A percentile compares a stretch with the other conserved stretches of the same genome.
Conservation (phyloP, 1,140 invertebrate genomes). For the Diachasmimorpha longicaudata region DNA sequence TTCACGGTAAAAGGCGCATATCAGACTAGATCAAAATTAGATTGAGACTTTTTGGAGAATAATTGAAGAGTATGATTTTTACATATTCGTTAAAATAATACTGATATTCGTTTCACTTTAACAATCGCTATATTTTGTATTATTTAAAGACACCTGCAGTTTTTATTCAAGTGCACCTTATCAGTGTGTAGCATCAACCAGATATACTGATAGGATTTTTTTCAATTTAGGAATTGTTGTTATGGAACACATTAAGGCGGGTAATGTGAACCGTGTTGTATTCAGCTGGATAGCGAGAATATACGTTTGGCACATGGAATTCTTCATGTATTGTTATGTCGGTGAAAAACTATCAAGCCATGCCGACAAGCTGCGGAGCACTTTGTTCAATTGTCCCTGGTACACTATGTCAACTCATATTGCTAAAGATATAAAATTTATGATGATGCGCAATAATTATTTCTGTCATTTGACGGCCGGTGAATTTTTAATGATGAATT, state of each 20-base stretch:
- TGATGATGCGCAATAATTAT: constrained; percentile 2
- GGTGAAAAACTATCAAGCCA: not conserved
- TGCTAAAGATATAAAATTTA: not conserved
- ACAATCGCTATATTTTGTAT: too few relatives aligned
- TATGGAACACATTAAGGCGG: not conserved
- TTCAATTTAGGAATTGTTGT: not conserved
- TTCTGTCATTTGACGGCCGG: not conserved
- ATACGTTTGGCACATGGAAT: not conserved
- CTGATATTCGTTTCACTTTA: too few relatives aligned
- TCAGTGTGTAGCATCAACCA: not conserved
- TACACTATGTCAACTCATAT: constrained; percentile 6
- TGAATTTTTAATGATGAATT: not conserved
- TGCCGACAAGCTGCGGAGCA: not conserved
- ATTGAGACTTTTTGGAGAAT: too few relatives aligned
- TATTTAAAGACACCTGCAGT: too few relatives aligned
- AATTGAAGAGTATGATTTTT: too few relatives aligned
- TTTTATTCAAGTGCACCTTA: too few relatives aligned
- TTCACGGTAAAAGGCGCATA: too few relatives aligned
- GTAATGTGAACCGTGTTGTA: not conserved
- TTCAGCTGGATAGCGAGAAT: not conserved
- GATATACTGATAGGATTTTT: not conserved
- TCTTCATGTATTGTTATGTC: not conserved
- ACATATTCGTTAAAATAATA: too few relatives aligned
- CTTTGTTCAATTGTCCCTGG: constrained; percentile 10
- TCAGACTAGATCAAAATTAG: too few relatives aligned